Base-by-base conservation (phyloP, 2,888 invertebrate species). In the Drosophila quinaria region DNA sequence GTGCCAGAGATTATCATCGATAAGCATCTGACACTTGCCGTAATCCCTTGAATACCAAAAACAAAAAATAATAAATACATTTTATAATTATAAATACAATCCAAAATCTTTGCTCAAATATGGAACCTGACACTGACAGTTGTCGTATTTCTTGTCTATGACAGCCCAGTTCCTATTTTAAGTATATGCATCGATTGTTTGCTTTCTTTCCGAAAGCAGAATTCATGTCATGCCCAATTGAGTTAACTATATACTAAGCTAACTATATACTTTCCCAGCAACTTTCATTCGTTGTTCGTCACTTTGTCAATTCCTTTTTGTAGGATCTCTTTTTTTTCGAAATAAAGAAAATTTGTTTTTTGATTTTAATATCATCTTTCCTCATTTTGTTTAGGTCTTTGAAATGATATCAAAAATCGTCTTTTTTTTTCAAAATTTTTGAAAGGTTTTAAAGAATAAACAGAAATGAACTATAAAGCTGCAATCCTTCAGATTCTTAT, bases 1-100 rank as follows among this genome's bases (percentile, higher is more conserved):
- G 35, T 61, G 73, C 13, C 61, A 35, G 54, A 61, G 75, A 75
- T 75, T 54, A 74, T 74, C 66, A 56, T 46, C 19, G 81, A 81
- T 81, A 75, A 72, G 74, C 65, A 81, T 81, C 81, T 68, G 70
- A 75, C 78, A 78, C 51, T 47, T 68, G 69, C 51, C 17, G 66
- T 50, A 58, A 50, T 70, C 65, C 66, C 46, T n/a, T 60, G 82
- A 49, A 80, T 81, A 82, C 72, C 49, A 80, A 80, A 49, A n/a
- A 54, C 2, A 3, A 17, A 22, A 4, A 46, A 13, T 9, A 8
- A 22, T 13, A 6, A 6, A 37, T 5, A 17, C 10, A 15, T 29
- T 29, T 29, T 17, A 11, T 9, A 39, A 15, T 29, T 17, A 11
- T 9, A 39, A 15, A 15, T 15, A 13, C 9, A 37, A 4, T 46